Percentiles rank a stretch among this genome's conserved stretches.
Conservation (phyloP, 1,140 invertebrate genomes). For the Uloborus diversus region DNA sequence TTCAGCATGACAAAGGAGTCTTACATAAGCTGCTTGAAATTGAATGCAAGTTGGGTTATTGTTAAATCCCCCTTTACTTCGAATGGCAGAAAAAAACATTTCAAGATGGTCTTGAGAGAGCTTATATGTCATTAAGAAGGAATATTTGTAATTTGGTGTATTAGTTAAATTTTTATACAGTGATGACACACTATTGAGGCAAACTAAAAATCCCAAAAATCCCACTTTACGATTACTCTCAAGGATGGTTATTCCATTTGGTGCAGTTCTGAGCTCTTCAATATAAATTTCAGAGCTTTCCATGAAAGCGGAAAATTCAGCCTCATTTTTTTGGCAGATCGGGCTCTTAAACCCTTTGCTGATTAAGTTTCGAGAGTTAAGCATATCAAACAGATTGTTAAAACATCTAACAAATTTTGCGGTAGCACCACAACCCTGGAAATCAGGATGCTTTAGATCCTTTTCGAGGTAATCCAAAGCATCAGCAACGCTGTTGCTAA, state of each 20-base stretch:
- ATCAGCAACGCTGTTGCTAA: not conserved
- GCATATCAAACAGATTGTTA: conserved; percentile 7
- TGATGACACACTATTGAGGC: conserved; percentile 11
- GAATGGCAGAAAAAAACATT: conserved; percentile 64
- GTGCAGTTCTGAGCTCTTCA: no score
- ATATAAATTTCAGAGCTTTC: no score
- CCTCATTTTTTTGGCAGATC: conserved; percentile 50
- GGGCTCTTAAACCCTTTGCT: not conserved
- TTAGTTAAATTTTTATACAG: conserved; percentile 2
- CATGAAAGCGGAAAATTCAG: no score
- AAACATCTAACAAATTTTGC: not conserved
- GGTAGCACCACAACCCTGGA: not conserved
- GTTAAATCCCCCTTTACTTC: conserved; percentile 62
- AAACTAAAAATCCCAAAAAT: conserved; percentile 28
- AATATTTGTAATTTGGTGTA: not conserved
- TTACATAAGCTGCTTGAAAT: conserved; percentile 60
- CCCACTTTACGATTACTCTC: conserved; percentile 29
- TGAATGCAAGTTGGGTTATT: conserved; percentile 64
- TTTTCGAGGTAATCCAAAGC: not conserved
- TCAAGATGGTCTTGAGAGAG: conserved; percentile 65
- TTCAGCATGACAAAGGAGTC: not conserved
- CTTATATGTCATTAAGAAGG: conserved; percentile 61
- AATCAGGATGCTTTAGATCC: not conserved
- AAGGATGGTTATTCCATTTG: not conserved
- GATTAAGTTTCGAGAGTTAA: not conserved